Evolutionary conservation across 2,797 vertebrate species (phyloP).

Genomic region (Phaenicophaeus curvirostris): DNA sequence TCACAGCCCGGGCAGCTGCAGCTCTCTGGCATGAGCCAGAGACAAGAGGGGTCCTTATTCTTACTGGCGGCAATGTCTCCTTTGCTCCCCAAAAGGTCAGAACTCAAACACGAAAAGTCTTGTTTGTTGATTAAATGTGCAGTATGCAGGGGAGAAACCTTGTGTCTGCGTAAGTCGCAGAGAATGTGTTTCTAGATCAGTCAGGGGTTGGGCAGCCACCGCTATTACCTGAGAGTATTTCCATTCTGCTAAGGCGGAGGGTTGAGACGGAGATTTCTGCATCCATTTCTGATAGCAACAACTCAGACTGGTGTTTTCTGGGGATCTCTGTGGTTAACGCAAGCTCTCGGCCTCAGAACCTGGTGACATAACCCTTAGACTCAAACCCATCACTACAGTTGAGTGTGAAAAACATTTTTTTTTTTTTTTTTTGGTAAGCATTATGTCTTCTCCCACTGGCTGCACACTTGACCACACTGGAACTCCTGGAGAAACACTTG

Average conservation of each 20-base stretch:
- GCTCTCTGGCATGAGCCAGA: background rate
- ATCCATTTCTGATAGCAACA: background rate
- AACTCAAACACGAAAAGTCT: background rate
- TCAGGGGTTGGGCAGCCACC: background rate
- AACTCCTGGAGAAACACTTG: background rate
- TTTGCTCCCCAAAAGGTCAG: background rate
- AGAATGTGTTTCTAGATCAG: background rate
- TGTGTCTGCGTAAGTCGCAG: background rate
- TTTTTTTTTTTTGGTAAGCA: background rate
- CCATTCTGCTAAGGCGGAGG: background rate
- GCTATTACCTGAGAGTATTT: background rate
- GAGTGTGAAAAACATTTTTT: background rate
- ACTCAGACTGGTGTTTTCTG: background rate
- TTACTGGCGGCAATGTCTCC: background rate
- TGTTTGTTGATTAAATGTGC: background rate
- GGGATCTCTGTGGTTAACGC: fast-evolving
- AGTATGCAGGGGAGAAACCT: background rate
- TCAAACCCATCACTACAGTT: background rate
- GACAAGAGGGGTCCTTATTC: constrained; percentile 48
- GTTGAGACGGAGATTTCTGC: background rate
- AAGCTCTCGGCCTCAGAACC: background rate
- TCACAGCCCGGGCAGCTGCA: background rate
- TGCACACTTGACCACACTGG: background rate
- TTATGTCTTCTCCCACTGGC: fast-evolving
- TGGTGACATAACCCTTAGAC: background rate